Percentiles rank a stretch among this genome's conserved stretches.
Evolutionary conservation across 2,113 vertebrate species (phyloP).

Genomic region (Pituophis catenifer): DNA sequence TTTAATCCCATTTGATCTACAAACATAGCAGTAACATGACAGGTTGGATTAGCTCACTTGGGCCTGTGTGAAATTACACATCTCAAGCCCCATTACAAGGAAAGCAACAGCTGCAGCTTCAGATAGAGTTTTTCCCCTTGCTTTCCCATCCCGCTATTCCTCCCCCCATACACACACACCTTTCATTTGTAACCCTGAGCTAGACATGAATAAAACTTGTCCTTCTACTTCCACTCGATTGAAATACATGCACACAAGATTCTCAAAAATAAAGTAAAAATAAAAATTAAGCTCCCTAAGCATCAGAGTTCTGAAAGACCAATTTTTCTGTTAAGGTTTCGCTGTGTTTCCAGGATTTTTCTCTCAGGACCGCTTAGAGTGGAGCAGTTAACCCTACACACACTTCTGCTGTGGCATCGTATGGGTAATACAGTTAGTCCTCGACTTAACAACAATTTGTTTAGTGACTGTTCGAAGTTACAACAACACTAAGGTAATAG

Average conservation of each 20-base stretch:
- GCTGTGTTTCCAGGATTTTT: conserved; percentile 58
- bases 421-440: not conserved
- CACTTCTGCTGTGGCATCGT: not conserved
- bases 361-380: conserved; percentile 22
- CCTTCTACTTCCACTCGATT: conserved; percentile 45
- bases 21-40: conserved; percentile 59
- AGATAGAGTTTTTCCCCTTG: conserved; percentile 13
- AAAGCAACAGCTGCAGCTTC: conserved; percentile 55
- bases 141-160: not conserved
- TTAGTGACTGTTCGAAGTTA: not conserved
- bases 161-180: not conserved
- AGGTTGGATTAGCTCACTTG: conserved; percentile 62
- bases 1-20: conserved; percentile 64
- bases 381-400: conserved; percentile 14
- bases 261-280: not conserved
- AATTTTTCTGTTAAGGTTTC: conserved; percentile 56
- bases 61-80: conserved; percentile 60
- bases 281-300: conserved; percentile 45
- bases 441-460: not conserved
- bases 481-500: not conserved
- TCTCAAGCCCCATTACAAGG: conserved; percentile 45
- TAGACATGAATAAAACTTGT: conserved; percentile 50
- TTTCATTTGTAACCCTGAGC: conserved; percentile 32
- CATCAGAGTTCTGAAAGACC: conserved; percentile 59
- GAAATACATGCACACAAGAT: conserved; percentile 50